phyloP scores from a whole-genome alignment of 2,888 invertebrate species.

The Lasioglossum malachurum region DNA sequence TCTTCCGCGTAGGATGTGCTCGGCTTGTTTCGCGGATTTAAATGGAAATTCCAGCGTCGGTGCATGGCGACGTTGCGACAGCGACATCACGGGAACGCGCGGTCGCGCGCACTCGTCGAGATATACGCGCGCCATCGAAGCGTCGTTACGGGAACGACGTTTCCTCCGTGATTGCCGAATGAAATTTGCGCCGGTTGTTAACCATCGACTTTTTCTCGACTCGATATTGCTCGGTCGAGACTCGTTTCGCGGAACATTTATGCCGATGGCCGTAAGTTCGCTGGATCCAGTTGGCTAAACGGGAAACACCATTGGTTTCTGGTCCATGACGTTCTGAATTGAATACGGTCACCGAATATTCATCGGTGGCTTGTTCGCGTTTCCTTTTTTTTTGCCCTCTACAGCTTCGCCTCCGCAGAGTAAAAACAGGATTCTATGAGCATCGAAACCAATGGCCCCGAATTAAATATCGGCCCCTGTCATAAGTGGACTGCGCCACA shows the following conservation, averaged over 20 bases:
- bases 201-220: constrained; percentile 41
- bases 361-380: constrained; percentile 12
- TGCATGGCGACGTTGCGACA: not conserved
- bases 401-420: not conserved
- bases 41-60: constrained; percentile 48
- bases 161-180: constrained; percentile 41
- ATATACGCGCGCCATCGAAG: constrained; percentile 31
- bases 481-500: no score
- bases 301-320: constrained; percentile 28
- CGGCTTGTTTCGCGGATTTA: constrained; percentile 46
- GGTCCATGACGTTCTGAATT: not conserved
- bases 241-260: constrained; percentile 53
- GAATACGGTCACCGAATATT: constrained; percentile 16
- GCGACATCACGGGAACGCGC: not conserved
- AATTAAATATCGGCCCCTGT: not conserved
- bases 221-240: constrained; percentile 8
- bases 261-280: constrained; percentile 44
- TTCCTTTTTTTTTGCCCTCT: not conserved
- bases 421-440: not conserved
- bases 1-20: not conserved
- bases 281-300: constrained; percentile 27
- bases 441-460: not conserved
- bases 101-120: not conserved
- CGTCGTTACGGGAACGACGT: constrained; percentile 62
- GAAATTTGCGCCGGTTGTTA: constrained; percentile 64